Conservation (phyloP, 2,797 vertebrate genomes). For the Eulemur coronatus region DNA sequence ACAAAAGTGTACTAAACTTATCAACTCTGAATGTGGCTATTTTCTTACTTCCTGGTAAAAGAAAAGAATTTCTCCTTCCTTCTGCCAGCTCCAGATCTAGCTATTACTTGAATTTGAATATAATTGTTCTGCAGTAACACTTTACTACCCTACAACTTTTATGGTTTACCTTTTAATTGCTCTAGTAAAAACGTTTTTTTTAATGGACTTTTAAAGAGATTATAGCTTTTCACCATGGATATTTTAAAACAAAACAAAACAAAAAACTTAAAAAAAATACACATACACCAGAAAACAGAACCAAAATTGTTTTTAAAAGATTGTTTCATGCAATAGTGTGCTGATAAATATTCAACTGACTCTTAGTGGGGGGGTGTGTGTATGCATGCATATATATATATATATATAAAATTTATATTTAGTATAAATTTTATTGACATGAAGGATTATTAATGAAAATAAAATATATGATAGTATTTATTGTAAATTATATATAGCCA, state of each 20-base stretch:
- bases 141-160: background rate
- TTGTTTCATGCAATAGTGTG: background rate
- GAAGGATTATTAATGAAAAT: background rate
- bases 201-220: conserved; percentile 12
- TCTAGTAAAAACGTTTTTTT: background rate
- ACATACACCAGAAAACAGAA: background rate
- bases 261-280: background rate
- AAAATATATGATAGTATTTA: background rate
- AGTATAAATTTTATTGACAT: background rate
- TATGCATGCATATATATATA: too few relatives aligned
- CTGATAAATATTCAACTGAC: background rate
- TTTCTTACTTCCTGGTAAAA: background rate
- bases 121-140: background rate
- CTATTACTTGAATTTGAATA: background rate
- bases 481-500: background rate
- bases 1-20: background rate
- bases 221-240: background rate
- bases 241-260: background rate
- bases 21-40: background rate
- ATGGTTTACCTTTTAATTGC: background rate
- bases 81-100: background rate
- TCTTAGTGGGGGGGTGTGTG: background rate
- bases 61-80: background rate
- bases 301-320: background rate
- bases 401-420: background rate